Percentiles rank a stretch among this genome's conserved stretches.
phyloP scores from a whole-genome alignment of 2,888 invertebrate species.

The Drosophila monieri region DNA sequence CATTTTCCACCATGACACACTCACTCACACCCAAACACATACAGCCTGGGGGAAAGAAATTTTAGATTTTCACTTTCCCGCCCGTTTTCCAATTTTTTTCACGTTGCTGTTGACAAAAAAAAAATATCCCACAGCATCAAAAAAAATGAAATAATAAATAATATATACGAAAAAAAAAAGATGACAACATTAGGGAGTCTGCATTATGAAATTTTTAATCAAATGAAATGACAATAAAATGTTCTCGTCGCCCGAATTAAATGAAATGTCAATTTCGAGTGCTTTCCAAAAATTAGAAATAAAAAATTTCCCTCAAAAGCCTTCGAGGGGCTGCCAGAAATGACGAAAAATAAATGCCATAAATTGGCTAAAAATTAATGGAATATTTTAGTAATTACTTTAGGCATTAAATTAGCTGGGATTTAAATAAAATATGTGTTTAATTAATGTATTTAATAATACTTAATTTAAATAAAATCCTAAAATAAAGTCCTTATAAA shows the following conservation, averaged over 20 bases:
- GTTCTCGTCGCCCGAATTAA: slow-evolving; percentile 42
- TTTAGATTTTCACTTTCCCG: slow-evolving; percentile 46
- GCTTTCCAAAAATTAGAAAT: neutral
- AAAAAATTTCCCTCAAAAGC: slow-evolving; percentile 7
- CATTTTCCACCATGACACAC: slow-evolving; percentile 6
- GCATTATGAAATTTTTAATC: slow-evolving; percentile 73
- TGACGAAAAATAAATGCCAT: too few species aligned
- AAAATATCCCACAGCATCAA: slow-evolving; percentile 41
- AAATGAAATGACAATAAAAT: slow-evolving; percentile 73
- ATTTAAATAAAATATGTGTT: too few species aligned
- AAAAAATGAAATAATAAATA: neutral
- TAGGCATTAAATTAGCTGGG: too few species aligned
- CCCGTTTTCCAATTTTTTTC: neutral
- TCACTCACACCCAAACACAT: slow-evolving; percentile 1
- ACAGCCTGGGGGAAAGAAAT: slow-evolving; percentile 42
- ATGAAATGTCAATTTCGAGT: slow-evolving; percentile 51
- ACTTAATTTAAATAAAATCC: too few species aligned
- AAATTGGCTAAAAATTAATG: too few species aligned
- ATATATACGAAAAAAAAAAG: neutral
- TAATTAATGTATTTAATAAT: too few species aligned
- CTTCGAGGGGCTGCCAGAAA: too few species aligned
- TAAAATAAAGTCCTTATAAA: too few species aligned
- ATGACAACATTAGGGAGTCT: slow-evolving; percentile 26
- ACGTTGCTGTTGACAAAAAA: slow-evolving; percentile 42
- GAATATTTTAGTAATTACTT: too few species aligned